Conservation (phyloP, 1,140 invertebrate genomes). For the Diachasmimorpha longicaudata region DNA sequence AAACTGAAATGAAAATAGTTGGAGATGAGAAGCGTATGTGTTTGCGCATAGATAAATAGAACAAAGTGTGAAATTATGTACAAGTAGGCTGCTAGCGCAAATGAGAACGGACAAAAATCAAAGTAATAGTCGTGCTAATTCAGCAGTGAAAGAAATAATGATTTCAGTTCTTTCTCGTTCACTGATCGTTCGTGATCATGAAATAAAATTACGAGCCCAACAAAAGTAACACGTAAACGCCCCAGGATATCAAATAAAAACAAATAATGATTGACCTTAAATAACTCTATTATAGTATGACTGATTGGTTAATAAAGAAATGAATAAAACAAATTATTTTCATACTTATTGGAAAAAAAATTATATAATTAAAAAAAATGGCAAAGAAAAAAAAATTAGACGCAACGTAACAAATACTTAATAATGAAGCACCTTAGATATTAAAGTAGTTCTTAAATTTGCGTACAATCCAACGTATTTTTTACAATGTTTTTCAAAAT, state of each 20-base stretch:
- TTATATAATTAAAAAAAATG: background rate
- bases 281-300: conserved; percentile 9
- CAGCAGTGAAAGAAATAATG: no score
- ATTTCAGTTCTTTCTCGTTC: no score
- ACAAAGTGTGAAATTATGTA: background rate
- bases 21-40: background rate
- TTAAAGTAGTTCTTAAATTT: conserved; percentile 41
- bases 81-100: background rate
- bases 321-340: conserved; percentile 2
- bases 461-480: conserved; percentile 13
- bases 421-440: conserved; percentile 50
- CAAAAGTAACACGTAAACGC: no score
- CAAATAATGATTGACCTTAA: background rate
- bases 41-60: background rate
- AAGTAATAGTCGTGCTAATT: background rate
- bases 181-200: no score
- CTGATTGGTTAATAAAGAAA: conserved; percentile 38
- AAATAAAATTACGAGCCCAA: no score
- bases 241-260: background rate
- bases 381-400: conserved; percentile 32
- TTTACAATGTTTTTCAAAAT: background rate
- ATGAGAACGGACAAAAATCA: background rate
- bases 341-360: background rate
- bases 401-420: conserved; percentile 47
- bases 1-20: conserved; percentile 21